These are phyloP conservation scores for Erebia aethiops DNA, from an alignment of 2,888 invertebrate species.

Conservation along the genomic window DNA sequence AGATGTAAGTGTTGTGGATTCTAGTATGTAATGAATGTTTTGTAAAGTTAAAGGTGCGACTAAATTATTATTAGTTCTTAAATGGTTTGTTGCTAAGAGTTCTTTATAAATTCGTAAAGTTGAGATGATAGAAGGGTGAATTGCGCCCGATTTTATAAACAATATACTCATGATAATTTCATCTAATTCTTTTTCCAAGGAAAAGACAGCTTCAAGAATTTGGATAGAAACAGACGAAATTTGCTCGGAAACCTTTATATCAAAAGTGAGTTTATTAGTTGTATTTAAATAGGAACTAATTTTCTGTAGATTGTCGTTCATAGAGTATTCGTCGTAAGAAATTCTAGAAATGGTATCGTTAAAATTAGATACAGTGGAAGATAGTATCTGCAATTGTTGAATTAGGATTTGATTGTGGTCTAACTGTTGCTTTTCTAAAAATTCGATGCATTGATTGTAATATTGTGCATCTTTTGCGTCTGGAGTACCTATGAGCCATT, in stretches of 20 bases:
- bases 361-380: too few relatives aligned
- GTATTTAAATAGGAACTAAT: too few relatives aligned
- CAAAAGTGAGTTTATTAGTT: not conserved
- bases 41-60: slow-evolving; percentile 40
- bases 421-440: too few relatives aligned
- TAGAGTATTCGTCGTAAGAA: too few relatives aligned
- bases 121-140: slow-evolving; percentile 27
- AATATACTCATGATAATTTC: slow-evolving; percentile 22
- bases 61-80: slow-evolving; percentile 25
- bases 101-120: slow-evolving; percentile 34
- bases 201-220: not conserved
- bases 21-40: slow-evolving; percentile 46
- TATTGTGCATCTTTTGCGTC: too few relatives aligned
- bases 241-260: not conserved
- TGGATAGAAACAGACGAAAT: not conserved
- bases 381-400: too few relatives aligned
- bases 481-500: too few relatives aligned
- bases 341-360: too few relatives aligned
- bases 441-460: too few relatives aligned
- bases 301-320: too few relatives aligned
- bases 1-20: slow-evolving; percentile 41
- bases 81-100: slow-evolving; percentile 36
- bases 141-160: slow-evolving; percentile 27
- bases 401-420: too few relatives aligned
- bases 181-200: slow-evolving; percentile 21